Base-by-base conservation (phyloP, 2,888 invertebrate species). In the Oegoconia quadripuncta region DNA sequence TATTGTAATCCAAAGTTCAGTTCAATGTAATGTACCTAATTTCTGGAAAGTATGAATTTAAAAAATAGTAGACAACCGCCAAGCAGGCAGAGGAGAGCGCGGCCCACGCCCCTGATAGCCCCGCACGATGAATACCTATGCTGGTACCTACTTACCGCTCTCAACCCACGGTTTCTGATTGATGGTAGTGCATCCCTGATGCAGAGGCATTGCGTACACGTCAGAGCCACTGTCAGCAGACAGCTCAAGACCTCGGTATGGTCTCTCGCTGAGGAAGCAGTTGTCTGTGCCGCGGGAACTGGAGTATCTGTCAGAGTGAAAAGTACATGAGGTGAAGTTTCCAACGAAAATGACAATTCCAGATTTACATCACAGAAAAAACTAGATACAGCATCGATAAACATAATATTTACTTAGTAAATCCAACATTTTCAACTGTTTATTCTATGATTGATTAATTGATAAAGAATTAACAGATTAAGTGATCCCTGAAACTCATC, bases 211-310 rank as follows among this genome's bases (percentile, higher is more conserved):
- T 0, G 93, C 92, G 61, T 95, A 95, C 14, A 94, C 92, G 55
- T 95, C 95, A 27, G 93, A 95, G 41, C 94, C 92, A 11, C 93
- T 90, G 61, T 95, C 95, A 0, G 91, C 90, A 44, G 95, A 93
- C 58, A 93, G 88, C 50, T 94, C 92, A 20, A 95, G 68, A 13
- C 91, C 90, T 47, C 91, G 88, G 49, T 93, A 92, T 0, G 92
- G 90, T 6, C 92, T 81, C 58, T 93, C 92, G 51, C 93, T 94
- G 2, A 95, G 77, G 66, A 93, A 92, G 52, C 95, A 95, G 69
- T 95, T 95, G 57, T 95, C 93, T 0, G 71, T 57, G 0, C 90
- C 88, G 0, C 90, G 89, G 1, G 89, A 79, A 16, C 83, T 88
- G 0, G 90, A 91, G 56, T 89, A 89, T 27, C 90, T 82, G 74